Evolutionary conservation across 2,797 vertebrate genomes (phyloP), one percentile per base, ranked within the genome.

Genomic region (Hafferia zeledoni): DNA sequence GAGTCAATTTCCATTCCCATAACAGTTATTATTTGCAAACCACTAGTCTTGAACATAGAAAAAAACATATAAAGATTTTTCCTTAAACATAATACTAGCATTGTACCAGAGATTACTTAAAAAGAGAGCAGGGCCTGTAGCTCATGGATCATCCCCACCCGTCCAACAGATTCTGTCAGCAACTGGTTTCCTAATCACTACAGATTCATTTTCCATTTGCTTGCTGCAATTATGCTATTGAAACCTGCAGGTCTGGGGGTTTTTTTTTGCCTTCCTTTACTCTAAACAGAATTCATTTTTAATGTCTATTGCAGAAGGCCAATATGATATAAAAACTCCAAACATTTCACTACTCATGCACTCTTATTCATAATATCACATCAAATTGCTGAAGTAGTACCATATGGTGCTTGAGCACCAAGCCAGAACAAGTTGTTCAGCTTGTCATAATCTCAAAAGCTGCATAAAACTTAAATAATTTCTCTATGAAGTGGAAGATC

Each of bases 381-480:
- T 97, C 95, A 95, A 95, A 95, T 94, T 81, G 92, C 95, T 97
- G 94, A 96, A 97, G 97, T 97, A 96, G 90, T 64, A 72, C 96
- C 97, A 97, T 96, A 96, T 97, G 97, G 97, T 0, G 75, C 91
- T 96, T 60, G 84, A 93, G 95, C 89, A 94, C 91, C 93, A 94
- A 90, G 96, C 93, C 89, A 95, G 96, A 96, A 96, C 94, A 97
- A 97, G 95, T 96, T 97, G 95, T 95, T 94, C 89, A 94, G 92
- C 95, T 95, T 94, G 96, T 97, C 96, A 95, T 97, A 92, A 91
- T 96, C 74, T 94, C 95, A 94, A 97, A 97, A 97, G 94, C 96
- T 93, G 97, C 88, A 90, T 93, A 97, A 97, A 97, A 96, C 96
- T 96, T 95, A 96, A 97, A 94, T 96, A 95, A 97, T 97, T 96